These are phyloP conservation scores for Acomys russatus DNA, from an alignment of 2,797 vertebrate species.

Conservation along the genomic window DNA sequence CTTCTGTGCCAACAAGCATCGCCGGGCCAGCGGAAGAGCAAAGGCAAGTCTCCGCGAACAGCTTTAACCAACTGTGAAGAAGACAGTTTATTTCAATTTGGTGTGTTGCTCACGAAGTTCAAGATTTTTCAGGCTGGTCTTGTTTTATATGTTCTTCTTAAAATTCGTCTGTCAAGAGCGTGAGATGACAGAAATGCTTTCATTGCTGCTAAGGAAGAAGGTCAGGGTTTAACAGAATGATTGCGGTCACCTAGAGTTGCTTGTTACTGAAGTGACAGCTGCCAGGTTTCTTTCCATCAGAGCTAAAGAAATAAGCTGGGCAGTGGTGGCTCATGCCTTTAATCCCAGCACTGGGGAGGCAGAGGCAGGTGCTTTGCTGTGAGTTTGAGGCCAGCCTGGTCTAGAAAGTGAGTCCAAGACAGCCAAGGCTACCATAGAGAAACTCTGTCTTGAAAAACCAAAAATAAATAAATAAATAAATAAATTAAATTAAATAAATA, in stretches of 20 bases:
- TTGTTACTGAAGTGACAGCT: constrained; percentile 12
- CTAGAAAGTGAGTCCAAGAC: too few species aligned
- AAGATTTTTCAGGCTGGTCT: not conserved
- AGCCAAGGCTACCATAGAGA: too few species aligned
- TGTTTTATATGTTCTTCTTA: constrained; percentile 46
- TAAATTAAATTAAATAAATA: too few species aligned
- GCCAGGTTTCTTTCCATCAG: constrained; percentile 1
- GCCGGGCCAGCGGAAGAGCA: not conserved
- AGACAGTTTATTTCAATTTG: constrained; percentile 36
- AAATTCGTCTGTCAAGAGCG: constrained; percentile 21
- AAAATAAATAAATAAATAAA: too few species aligned
- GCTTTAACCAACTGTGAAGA: constrained; percentile 30
- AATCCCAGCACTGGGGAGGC: too few species aligned
- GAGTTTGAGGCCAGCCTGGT: too few species aligned
- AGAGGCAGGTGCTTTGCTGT: too few species aligned
- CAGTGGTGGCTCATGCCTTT: too few species aligned
- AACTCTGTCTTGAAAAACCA: too few species aligned
- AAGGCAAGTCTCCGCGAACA: constrained; percentile 32
- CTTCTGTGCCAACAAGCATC: constrained; percentile 36
- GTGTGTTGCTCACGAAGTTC: constrained; percentile 25
- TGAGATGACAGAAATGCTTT: constrained; percentile 60
- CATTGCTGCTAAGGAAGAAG: constrained; percentile 32
- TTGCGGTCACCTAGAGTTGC: not conserved
- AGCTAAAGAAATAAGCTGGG: constrained; percentile 1
- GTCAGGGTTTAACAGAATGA: not conserved